Base-by-base conservation (phyloP, 2,888 invertebrate genomes). In the Drosophila paracracens region DNA sequence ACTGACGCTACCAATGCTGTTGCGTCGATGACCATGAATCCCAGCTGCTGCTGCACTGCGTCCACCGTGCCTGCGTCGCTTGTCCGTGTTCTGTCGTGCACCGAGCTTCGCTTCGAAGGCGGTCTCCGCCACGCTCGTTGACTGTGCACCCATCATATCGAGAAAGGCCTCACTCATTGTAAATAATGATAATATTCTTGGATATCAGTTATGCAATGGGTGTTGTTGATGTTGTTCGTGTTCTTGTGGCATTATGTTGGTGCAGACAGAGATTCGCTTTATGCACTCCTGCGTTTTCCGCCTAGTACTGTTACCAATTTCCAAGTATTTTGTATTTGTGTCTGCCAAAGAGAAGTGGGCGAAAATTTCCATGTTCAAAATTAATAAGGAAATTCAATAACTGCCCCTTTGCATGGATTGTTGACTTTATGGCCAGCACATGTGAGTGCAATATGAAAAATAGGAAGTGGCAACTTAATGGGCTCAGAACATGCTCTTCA, bases 281-380 rank as follows among this genome's bases (percentile, higher is more conserved):
- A 76, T 80, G 89, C 81, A 74, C 76, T 76, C 74, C 71, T 74
- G 72, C 61, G 60, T 74, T 73, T 69, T 65, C 53, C 66, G 67
- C 72, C 69, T 68, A 43, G 67, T 48, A 65, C 67, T 87, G 84
- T 84, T 87, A 78, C 59, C 82, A 79, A 81, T 85, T 79, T 78
- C 63, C 82, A 77, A 79, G 61, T 70, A 25, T 43, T 51, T 77
- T 38, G 29, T n/a, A 25, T 43, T 51, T 66, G 70, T 57, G 48
- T 76, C 76, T 82, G 80, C 43, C 48, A 64, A 46, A 40, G 70
- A 78, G 54, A 79, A 88, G 74, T 70, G 54, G 72, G 87, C 70
- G 61, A 75, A 82, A 87, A 87, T 86, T 87, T 89, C 80, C 88
- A 90, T 90, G 85, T 59, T 60, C 57, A 67, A 71, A 63, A 77